Base-by-base conservation (phyloP, 2,888 invertebrate genomes). In the Amphipoea lucens region DNA sequence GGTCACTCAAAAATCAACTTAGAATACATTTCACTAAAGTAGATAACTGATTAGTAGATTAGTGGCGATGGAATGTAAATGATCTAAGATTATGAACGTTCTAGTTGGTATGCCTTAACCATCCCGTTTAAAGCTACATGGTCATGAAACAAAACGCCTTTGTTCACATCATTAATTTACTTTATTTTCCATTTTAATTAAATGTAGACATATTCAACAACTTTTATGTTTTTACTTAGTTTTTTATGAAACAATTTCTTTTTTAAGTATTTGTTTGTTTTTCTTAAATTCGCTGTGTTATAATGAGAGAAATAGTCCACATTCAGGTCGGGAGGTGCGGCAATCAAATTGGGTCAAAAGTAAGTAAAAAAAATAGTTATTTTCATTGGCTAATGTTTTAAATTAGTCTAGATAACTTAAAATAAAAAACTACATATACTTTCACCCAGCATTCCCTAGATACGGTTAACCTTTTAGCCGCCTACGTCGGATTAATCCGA, bases 221-320 rank as follows among this genome's bases (percentile, higher is more conserved):
- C 62, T 88, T 89, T 89, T 85, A 79, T 89, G 89, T 87, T 91
- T 87, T 91, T 89, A 88, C 83, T 93, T 90, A 91, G 90, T 92
- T 92, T 89, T 89, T 84, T 81, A 77, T 66, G 45, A 70, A 90
- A 77, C 84, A 29, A 82, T 79, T 84, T 87, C 85, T 83, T 79
- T 79, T 90, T 90, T 91, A n/a, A n/a, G n/a, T n/a, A 83, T 90
- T 89, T 89, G 75, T 89, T 90, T 91, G 23, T 92, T 92, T 90
- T 90, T 89, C 85, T 77, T 77, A 95, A 95, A 95, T 94, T 94
- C 54, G 78, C 81, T 60, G 92, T 92, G 63, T 74, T 79, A 78
- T 92, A 89, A 98, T 98, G 98, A 97, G 98, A 95, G 98, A 98
- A 97, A 98, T 98, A 90, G 98, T 98, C 76, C 98, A 98, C 93